phyloP scores from a whole-genome alignment of 2,113 vertebrate genomes.

The Rattus rattus region DNA sequence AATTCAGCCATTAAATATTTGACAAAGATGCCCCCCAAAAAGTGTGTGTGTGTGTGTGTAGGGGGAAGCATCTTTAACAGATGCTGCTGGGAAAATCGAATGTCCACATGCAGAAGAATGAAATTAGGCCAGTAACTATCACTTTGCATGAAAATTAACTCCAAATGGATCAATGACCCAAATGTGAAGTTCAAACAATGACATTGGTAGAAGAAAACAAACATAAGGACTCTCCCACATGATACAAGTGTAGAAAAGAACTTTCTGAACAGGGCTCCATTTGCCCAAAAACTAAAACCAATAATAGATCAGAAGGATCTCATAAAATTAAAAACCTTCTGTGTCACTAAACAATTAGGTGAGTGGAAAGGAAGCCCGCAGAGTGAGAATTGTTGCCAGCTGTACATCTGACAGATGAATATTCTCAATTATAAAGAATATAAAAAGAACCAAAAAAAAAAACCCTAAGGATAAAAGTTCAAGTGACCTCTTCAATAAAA shows the following conservation, averaged over 20 bases:
- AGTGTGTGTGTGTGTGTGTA: too few species aligned
- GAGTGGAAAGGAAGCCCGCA: too few species aligned
- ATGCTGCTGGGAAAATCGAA: background rate
- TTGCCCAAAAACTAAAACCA: too few species aligned
- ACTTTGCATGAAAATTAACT: background rate
- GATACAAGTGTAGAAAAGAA: background rate
- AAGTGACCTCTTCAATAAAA: too few species aligned
- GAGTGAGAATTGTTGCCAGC: too few species aligned
- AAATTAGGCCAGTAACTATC: background rate
- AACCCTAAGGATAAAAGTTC: too few species aligned
- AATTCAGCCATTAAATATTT: background rate
- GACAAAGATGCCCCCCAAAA: background rate
- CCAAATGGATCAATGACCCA: background rate
- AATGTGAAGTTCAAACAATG: background rate
- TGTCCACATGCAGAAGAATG: background rate
- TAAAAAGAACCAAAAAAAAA: too few species aligned
- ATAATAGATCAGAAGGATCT: too few species aligned
- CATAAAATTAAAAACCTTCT: too few species aligned
- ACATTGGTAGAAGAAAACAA: background rate
- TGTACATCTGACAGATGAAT: too few species aligned
- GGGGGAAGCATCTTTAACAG: background rate
- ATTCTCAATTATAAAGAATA: too few species aligned
- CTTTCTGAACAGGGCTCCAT: background rate
- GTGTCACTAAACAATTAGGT: too few species aligned
- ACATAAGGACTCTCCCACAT: background rate